Evolutionary conservation across 2,797 vertebrate species (phyloP).

Genomic region (Myotis myotis): DNA sequence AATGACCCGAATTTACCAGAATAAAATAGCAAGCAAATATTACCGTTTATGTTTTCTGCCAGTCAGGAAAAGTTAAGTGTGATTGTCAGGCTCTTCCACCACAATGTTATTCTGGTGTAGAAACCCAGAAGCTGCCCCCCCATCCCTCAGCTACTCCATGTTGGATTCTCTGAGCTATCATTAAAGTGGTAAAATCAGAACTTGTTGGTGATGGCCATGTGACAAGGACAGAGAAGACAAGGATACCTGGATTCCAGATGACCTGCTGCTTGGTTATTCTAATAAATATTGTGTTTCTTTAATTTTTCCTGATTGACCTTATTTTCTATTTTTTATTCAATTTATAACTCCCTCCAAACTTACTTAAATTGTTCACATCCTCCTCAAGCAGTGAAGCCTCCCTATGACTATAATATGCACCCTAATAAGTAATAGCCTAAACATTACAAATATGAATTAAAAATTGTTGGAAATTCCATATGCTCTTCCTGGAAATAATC

Average conservation of each 20-base stretch:
- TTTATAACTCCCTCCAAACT: background rate
- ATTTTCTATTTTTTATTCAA: conserved; percentile 7
- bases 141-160: too few relatives aligned
- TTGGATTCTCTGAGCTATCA: background rate
- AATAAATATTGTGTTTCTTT: background rate
- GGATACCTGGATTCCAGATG: background rate
- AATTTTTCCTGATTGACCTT: background rate
- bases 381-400: background rate
- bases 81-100: background rate
- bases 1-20: background rate
- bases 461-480: background rate
- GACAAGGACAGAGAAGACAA: background rate
- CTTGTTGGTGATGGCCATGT: background rate
- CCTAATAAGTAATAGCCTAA: background rate
- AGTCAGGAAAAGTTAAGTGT: background rate
- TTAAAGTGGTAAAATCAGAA: background rate
- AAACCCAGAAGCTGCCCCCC: background rate
- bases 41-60: background rate
- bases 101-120: rapidly evolving
- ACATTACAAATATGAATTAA: background rate
- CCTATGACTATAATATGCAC: background rate
- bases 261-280: background rate
- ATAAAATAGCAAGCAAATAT: background rate
- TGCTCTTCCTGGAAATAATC: background rate
- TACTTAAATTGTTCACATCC: background rate